These are phyloP conservation scores for Aurelia aurita DNA, from an alignment of 30 jellyfish, hydroid and myxozoan species.

Conservation along the genomic window DNA sequence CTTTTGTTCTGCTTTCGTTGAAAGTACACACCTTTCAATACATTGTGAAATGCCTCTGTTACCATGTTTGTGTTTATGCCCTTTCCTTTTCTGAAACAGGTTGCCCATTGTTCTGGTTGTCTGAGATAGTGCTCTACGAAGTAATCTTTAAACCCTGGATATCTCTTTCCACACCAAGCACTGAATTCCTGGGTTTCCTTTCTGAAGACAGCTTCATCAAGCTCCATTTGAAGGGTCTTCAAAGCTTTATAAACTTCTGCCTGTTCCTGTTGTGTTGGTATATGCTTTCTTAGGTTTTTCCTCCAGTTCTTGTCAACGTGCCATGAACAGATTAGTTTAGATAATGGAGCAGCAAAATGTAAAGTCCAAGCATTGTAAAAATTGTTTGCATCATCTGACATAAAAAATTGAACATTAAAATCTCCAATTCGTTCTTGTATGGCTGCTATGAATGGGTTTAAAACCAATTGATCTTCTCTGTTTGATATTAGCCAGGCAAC, in stretches of 20 bases:
- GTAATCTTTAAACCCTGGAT: background rate
- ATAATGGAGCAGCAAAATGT: background rate
- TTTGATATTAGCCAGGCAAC: background rate
- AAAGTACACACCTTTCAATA: background rate
- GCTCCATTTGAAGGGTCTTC: background rate
- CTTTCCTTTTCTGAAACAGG: background rate
- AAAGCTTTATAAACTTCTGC: background rate
- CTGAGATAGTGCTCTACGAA: background rate
- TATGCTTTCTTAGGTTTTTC: background rate
- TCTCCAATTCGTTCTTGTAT: conserved; percentile 17
- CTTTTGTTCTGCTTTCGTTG: background rate
- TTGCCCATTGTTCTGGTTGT: background rate
- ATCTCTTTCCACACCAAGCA: background rate
- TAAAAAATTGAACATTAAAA: background rate
- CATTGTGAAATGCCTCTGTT: background rate
- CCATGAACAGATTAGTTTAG: conserved; percentile 42
- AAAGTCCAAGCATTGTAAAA: conserved; percentile 14
- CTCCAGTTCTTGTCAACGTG: conserved; percentile 31
- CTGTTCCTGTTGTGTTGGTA: background rate
- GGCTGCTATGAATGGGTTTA: background rate
- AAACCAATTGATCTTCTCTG: background rate
- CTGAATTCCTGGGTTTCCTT: background rate
- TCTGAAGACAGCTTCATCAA: background rate
- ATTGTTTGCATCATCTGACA: conserved; percentile 35
- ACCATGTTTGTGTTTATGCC: background rate